phyloP scores from a whole-genome alignment of 2,888 invertebrate species.

The Stenotaenia linearis region DNA sequence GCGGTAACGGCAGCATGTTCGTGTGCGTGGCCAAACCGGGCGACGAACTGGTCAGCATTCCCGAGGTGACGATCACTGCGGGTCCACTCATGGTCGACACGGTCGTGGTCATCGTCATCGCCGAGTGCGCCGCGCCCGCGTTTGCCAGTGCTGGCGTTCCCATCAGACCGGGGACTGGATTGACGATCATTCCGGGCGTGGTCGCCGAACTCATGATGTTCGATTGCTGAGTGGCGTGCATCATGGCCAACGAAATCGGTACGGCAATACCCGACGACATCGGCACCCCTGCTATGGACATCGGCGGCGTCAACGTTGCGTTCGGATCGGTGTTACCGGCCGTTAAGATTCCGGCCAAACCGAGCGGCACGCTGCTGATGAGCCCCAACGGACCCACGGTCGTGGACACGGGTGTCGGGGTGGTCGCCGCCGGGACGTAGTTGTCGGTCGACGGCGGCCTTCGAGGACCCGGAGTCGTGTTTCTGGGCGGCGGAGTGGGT shows the following conservation, averaged over 20 bases:
- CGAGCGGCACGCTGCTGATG: constrained; percentile 19
- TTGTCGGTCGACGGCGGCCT: not conserved
- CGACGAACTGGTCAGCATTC: constrained; percentile 28
- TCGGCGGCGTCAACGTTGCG: constrained; percentile 45
- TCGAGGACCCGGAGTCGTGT: not conserved
- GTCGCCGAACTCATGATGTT: constrained; percentile 29
- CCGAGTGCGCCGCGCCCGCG: not conserved
- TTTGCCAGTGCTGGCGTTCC: not conserved
- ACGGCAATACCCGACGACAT: constrained; percentile 80
- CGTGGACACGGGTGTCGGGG: not conserved
- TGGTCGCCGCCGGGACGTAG: not conserved
- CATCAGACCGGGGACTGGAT: constrained; percentile 39
- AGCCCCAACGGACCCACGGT: constrained; percentile 26
- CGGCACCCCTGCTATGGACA: constrained; percentile 74
- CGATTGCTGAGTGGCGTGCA: constrained; percentile 39
- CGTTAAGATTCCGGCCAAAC: constrained; percentile 21
- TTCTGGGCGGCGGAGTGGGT: not conserved
- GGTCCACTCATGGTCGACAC: constrained; percentile 42
- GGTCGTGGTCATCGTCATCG: constrained; percentile 42
- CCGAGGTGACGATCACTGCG: constrained; percentile 39
- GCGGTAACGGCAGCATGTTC: constrained; percentile 44
- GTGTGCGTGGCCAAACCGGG: constrained; percentile 34
- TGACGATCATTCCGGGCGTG: constrained; percentile 43
- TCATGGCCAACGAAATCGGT: constrained; percentile 61
- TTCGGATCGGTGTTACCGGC: not conserved